Conservation (phyloP, 2,888 invertebrate genomes). For the Netelia melanura region DNA sequence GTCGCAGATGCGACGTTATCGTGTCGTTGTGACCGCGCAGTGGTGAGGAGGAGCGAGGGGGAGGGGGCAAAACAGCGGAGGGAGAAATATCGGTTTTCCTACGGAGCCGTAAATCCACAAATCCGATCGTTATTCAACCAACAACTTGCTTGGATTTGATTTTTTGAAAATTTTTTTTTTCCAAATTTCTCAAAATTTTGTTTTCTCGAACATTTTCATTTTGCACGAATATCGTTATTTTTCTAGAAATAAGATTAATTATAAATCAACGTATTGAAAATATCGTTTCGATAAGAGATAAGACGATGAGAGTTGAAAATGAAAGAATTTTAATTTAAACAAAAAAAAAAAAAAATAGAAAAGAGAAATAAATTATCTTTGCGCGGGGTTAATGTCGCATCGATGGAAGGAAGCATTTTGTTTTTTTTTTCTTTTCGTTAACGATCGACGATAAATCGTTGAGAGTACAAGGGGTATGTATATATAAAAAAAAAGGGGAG, state of each 20-base stretch:
- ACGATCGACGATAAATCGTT: slow-evolving; percentile 38
- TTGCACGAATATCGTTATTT: no score
- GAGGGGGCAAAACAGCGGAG: background rate
- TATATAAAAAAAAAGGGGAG: background rate
- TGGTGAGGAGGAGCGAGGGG: background rate
- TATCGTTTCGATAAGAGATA: no score
- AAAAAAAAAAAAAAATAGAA: background rate
- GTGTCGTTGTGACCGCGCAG: slow-evolving; percentile 28
- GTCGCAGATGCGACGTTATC: slow-evolving; percentile 38
- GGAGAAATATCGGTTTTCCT: background rate
- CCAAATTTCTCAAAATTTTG: background rate
- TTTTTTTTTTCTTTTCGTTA: background rate
- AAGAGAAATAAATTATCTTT: background rate
- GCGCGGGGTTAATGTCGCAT: no score
- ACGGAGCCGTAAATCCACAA: background rate
- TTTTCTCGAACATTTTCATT: no score
- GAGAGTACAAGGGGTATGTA: slow-evolving; percentile 18
- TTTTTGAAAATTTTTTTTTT: background rate
- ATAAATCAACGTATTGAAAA: no score
- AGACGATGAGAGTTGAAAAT: no score
- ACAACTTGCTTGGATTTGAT: background rate
- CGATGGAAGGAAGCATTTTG: background rate
- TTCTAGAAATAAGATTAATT: no score
- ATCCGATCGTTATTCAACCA: background rate
- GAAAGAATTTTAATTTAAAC: no score